Percentiles rank a stretch among this genome's conserved stretches.
phyloP scores from a whole-genome alignment of 2,797 vertebrate species.

The Denticeps clupeoides region DNA sequence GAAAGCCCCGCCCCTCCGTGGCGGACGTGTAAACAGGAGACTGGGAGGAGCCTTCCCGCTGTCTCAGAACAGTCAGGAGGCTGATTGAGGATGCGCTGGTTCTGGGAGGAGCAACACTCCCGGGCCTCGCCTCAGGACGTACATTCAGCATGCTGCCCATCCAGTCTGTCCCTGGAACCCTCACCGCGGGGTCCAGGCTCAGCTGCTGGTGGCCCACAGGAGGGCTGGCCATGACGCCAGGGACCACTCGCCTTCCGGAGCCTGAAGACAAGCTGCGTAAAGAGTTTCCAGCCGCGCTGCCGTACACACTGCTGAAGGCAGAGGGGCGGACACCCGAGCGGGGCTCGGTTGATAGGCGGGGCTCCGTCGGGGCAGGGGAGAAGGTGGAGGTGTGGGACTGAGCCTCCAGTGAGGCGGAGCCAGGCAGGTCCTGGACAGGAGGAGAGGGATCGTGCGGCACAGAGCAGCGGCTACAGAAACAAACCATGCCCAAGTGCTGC shows the following conservation, averaged over 20 bases:
- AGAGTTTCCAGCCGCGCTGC: conserved; percentile 74
- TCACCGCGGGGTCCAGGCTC: conserved; percentile 24
- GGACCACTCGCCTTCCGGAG: conserved; percentile 55
- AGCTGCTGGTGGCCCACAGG: conserved; percentile 49
- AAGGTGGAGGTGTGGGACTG: conserved; percentile 64
- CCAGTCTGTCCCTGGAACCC: conserved; percentile 73
- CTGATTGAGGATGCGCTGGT: conserved; percentile 91
- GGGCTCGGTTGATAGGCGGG: conserved; percentile 59
- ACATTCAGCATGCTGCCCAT: conserved; percentile 25
- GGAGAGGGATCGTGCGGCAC: conserved; percentile 57
- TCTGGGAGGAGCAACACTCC: conserved; percentile 80
- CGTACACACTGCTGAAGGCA: conserved; percentile 95
- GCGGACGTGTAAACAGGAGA: conserved; percentile 94
- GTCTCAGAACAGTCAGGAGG: conserved; percentile 81
- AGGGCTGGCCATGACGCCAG: conserved; percentile 59
- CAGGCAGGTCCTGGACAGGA: conserved; percentile 67
- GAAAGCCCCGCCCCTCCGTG: conserved; percentile 81
- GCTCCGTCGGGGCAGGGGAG: conserved; percentile 75
- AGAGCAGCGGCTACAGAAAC: conserved; percentile 87
- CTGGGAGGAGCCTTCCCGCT: conserved; percentile 84
- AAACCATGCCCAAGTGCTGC: conserved; percentile 90
- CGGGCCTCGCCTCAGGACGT: conserved; percentile 44
- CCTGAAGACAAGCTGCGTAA: conserved; percentile 69
- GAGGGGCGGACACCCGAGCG: conserved; percentile 67
- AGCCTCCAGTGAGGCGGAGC: conserved; percentile 57